Percentiles rank a stretch among this genome's conserved stretches.
Evolutionary conservation across 2,797 vertebrate species (phyloP).

Genomic region (Gila robusta): DNA sequence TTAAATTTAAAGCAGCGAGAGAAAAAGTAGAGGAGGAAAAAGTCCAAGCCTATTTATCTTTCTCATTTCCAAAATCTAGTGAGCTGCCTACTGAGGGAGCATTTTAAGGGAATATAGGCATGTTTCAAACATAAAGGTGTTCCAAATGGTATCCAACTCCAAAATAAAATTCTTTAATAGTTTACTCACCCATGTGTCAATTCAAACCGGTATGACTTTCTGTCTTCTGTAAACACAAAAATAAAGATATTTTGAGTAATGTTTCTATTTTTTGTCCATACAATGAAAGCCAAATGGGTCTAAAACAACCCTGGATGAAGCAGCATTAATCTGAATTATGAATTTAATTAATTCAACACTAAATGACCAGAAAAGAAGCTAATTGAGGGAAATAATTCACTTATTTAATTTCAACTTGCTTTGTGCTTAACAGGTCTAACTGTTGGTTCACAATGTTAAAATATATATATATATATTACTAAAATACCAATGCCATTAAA

Average conservation of each 20-base stretch:
- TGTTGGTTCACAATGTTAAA: not conserved
- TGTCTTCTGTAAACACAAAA: not conserved
- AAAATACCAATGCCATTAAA: not conserved
- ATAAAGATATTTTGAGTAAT: not conserved
- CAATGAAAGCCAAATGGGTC: not conserved
- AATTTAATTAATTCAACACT: not conserved
- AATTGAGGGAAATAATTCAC: not conserved
- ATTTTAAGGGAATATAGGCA: not conserved
- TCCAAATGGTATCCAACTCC: not conserved
- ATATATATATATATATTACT: not conserved
- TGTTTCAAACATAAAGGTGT: not conserved
- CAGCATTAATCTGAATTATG: not conserved
- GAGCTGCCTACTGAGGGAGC: not conserved
- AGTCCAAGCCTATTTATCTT: not conserved
- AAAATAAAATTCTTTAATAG: not conserved
- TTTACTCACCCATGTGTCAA: not conserved
- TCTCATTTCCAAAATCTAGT: not conserved
- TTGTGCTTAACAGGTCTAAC: not conserved
- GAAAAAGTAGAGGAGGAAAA: not conserved
- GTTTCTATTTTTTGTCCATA: not conserved
- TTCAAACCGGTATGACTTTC: not conserved
- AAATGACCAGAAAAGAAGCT: not conserved
- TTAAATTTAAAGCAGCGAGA: constrained; percentile 11
- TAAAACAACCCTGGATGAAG: not conserved
- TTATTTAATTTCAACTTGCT: not conserved